Base-by-base conservation (phyloP, 2,888 invertebrate genomes). In the Amiota minor region DNA sequence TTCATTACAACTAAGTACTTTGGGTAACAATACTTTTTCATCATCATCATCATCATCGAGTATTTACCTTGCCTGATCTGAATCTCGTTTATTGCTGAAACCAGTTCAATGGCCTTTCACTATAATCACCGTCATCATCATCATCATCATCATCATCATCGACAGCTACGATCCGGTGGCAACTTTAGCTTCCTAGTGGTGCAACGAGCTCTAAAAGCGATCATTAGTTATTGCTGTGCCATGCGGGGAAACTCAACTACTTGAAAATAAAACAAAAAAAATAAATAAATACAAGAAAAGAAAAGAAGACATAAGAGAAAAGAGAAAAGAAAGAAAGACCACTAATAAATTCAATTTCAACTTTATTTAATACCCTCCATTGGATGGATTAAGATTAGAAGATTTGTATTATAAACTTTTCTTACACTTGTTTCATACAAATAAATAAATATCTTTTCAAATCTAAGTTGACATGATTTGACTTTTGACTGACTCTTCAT, bases 241-340 rank as follows among this genome's bases (percentile, higher is more conserved):
- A 65, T 18, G 47, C 47, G 55, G 35, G 35, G 50, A 64, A 56
- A 70, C 70, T 70, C 65, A 65, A 70, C 70, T 47, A 81, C 83
- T 77, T 49, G 67, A 35, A 35, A 35, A 35, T 35, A 35, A 77
- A 77, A 56, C 71, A 16, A 64, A 56, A 20, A 35, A 35, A 35
- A 35, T 4, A 35, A 35, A 35, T 6, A 35, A 35, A 35, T 35
- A 35, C 2, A 23, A 35, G 2, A 35, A 35, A 35, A 35, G 35
- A 35, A 35, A 35, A 35, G 35, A 35, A 35, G 6, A 35, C 23
- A 23, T 23, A 35, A 35, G 35, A 35, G 35, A 35, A 35, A 35
- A 35, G 35, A 35, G 6, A 35, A 35, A 35, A n/a, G n/a, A n/a
- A n/a, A n/a, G n/a, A n/a, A n/a, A n/a, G n/a, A 35, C 35, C 2